phyloP scores from a whole-genome alignment of 2,888 invertebrate genomes.

The Spodoptera exigua region DNA sequence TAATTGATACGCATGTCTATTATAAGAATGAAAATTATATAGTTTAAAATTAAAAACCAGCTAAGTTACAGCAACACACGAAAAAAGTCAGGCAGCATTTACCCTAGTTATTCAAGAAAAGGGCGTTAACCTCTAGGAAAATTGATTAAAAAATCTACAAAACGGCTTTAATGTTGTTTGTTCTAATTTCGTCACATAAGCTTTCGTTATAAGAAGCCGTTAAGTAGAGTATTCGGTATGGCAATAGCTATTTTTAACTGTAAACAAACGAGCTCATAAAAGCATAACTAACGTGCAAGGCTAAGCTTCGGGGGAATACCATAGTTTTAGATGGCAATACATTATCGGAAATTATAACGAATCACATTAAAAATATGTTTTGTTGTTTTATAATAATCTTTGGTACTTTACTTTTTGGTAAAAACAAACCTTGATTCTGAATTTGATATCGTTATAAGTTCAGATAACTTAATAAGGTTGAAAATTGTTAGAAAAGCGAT shows the following conservation, averaged over 20 bases:
- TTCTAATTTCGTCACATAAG: constrained; percentile 9
- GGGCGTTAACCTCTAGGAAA: background rate
- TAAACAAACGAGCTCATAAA: constrained; percentile 5
- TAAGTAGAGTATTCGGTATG: constrained; percentile 10
- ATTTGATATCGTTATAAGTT: constrained; percentile 17
- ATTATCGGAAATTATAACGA: background rate
- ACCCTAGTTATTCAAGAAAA: constrained; percentile 10
- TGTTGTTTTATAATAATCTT: constrained; percentile 5
- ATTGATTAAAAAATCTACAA: constrained; percentile 5
- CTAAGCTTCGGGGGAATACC: background rate
- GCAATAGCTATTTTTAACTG: constrained; percentile 6
- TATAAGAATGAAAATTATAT: too few relatives aligned
- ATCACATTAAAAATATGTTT: background rate
- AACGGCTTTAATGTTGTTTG: constrained; percentile 8
- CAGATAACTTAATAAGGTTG: constrained; percentile 13
- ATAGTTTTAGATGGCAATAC: constrained; percentile 17
- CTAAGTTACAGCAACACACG: too few relatives aligned
- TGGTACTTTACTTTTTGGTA: constrained; percentile 1
- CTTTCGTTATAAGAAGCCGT: constrained; percentile 9
- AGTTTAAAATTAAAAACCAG: too few relatives aligned
- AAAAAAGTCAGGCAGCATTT: too few relatives aligned
- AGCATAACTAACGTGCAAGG: constrained; percentile 17
- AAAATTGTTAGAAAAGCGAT: constrained; percentile 16
- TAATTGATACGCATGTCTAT: too few relatives aligned
- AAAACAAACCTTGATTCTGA: constrained; percentile 13